These are phyloP conservation scores for Bellardia bayeri DNA, from an alignment of 2,888 invertebrate genomes.

Conservation along the genomic window DNA sequence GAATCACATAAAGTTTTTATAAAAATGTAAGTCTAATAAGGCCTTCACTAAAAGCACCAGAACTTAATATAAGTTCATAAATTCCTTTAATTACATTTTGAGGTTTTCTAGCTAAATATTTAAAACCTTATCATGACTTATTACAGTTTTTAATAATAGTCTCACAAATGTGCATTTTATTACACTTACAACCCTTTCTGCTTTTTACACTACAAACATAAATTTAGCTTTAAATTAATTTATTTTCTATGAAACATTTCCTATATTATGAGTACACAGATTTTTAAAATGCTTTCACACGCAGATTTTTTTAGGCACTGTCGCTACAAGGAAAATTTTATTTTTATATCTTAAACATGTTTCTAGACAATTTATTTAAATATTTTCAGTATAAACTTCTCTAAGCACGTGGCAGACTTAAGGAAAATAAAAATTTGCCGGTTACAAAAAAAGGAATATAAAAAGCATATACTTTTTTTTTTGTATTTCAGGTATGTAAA, in stretches of 20 bases:
- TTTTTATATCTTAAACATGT: slow-evolving; percentile 40
- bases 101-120: neutral
- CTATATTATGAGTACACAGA: neutral
- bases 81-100: neutral
- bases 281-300: neutral
- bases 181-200: neutral
- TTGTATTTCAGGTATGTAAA: neutral
- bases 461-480: slow-evolving; percentile 14
- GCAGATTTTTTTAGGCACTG: neutral
- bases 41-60: neutral
- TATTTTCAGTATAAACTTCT: slow-evolving; percentile 32
- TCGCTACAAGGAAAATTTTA: neutral
- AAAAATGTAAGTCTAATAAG: too few species aligned
- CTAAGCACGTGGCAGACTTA: slow-evolving; percentile 54
- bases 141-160: neutral
- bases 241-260: slow-evolving; percentile 34
- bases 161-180: slow-evolving; percentile 4
- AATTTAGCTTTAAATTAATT: neutral
- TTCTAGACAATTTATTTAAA: slow-evolving; percentile 62
- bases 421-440: slow-evolving; percentile 50
- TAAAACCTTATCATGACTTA: neutral
- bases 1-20: too few species aligned
- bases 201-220: neutral
- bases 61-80: neutral
- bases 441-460: slow-evolving; percentile 15